Evolutionary conservation across 2,113 vertebrate species (phyloP), one percentile per base, ranked within the genome.

Genomic region (Heteronetta atricapilla): DNA sequence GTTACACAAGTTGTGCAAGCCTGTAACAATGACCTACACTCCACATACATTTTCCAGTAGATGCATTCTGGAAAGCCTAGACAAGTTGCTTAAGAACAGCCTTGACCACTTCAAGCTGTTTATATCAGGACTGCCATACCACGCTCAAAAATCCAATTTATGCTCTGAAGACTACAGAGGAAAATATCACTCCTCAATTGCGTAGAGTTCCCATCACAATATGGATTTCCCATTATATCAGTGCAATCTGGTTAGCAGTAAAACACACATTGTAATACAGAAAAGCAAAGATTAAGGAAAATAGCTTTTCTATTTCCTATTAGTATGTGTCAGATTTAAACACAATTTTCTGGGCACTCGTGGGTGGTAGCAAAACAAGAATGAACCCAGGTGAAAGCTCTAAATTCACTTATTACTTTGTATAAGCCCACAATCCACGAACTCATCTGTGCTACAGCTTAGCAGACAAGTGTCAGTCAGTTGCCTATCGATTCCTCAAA

Each of bases 401-500:
- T 48, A 11, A 48, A 48, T 48, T 48, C 46, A 48, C 10, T 22
- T 48, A 48, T 48, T 48, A 48, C 46, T 48, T 48, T 48, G 46
- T 48, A 48, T 48, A 22, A 22, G 11, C 21, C 46, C 19, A 42
- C 60, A 46, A 6, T 2, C 20, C 19, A 29, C 48, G 13, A 8
- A 36, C 50, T 22, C 82, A 6, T 5, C 5, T 10, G 8, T 5
- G 75, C 33, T 13, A 17, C 44, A 53, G 0, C 67, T 50, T 2
- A 5, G 19, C 64, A 56, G 46, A 20, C 15, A 38, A 50, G 31
- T 1, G 2, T 6, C 38, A 10, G 3, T 7, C 52, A 19, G 52
- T 13, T 67, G 72, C 7, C 59, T 6, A 26, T 2, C 25, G 60
- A 7, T 4, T 25, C 9, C 46, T n/a, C 19, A 21, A 0, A 1